Conservation (phyloP, 1,140 invertebrate genomes). For the Hycleus phaleratus region DNA sequence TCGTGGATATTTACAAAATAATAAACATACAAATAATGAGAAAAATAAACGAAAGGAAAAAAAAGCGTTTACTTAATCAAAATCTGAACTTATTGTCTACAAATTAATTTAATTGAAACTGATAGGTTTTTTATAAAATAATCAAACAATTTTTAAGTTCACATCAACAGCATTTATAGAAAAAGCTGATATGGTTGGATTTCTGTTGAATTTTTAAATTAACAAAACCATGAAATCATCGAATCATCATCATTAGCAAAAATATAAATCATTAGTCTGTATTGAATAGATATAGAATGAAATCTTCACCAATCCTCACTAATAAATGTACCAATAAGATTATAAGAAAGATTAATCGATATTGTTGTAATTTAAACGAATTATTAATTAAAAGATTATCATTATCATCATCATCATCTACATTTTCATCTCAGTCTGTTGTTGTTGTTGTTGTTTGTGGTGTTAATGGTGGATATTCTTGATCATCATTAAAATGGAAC, state of each 20-base stretch:
- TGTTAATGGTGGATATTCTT: constrained; percentile 75
- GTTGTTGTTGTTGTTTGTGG: constrained; percentile 54
- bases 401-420: constrained; percentile 1
- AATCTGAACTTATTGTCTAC: too few species aligned
- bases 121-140: too few species aligned
- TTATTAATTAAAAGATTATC: not conserved
- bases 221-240: too few species aligned
- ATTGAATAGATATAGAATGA: constrained; percentile 31
- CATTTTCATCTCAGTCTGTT: constrained; percentile 45
- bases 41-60: too few species aligned
- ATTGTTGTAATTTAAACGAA: constrained; percentile 5
- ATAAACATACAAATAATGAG: too few species aligned
- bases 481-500: constrained; percentile 70
- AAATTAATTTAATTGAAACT: too few species aligned
- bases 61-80: too few species aligned
- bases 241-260: not conserved
- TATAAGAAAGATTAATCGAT: constrained; percentile 31
- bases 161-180: too few species aligned
- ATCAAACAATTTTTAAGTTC: too few species aligned
- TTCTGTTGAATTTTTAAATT: too few species aligned
- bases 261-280: constrained; percentile 21
- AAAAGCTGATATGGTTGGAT: too few species aligned
- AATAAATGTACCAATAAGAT: constrained; percentile 32
- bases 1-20: too few species aligned
- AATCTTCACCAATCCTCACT: constrained; percentile 33